Base-by-base conservation (phyloP, 2,113 vertebrate genomes). In the Platichthys stellatus region DNA sequence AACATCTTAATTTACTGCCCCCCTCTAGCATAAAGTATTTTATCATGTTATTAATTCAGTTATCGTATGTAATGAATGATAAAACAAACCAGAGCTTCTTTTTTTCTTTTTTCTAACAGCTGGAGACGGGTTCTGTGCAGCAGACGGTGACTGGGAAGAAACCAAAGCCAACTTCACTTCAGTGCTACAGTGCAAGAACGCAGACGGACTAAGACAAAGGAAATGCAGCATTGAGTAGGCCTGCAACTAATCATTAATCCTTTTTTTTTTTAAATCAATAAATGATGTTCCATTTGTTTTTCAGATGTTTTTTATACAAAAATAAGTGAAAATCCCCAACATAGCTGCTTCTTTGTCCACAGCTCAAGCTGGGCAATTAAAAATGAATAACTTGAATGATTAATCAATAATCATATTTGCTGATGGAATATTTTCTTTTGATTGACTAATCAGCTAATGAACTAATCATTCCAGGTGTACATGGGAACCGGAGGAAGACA, bases 41-140 rank as follows among this genome's bases (percentile, higher is more conserved):
- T 17, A 51, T 17, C 18, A 15, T 18, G 14, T 18, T 51, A 18
- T 54, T 7, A 8, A 21, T 21, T 20, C 51, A 54, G 5, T 54
- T 54, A 18, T 18, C 5, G 2, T 49, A 15, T 53, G 17, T 53
- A n/a, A 18, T 18, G 17, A 20, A 53, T 53, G 51, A 20, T 51
- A 45, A 45, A 45, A 18, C 45, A 15, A 49, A 15, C 45, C 13
- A 17, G 6, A 20, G 2, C n/a, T 1, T 23, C 3, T 75, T 0
- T 65, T 73, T 0, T 61, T 18, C 7, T 26, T 24, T 24, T 23
- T 23, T 23, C 23, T 40, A 74, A 76, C 69, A 94, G 91, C 0
- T 0, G 0, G 0, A 0, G 69, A 72, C 0, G 0, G 0, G 0
- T 72, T 5, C 13, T 94, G 93, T 54, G 0, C 0, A 1, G 0